phyloP scores from a whole-genome alignment of 2,888 invertebrate species.

The Neelides folsomi region DNA sequence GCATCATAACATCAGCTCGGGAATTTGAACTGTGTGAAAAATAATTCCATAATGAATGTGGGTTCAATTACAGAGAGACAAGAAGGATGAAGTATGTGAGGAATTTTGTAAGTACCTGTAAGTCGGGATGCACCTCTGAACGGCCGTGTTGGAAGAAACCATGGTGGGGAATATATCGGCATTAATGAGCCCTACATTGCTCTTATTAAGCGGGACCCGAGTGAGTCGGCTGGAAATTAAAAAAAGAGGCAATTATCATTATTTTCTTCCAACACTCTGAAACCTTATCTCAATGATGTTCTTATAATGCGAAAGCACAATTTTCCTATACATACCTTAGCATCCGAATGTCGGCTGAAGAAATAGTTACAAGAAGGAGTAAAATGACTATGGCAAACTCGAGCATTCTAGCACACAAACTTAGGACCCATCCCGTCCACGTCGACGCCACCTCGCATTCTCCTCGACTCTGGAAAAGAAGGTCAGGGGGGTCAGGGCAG shows the following conservation, averaged over 20 bases:
- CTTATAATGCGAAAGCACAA: neutral
- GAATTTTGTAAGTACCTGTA: slow-evolving; percentile 24
- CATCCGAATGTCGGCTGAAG: slow-evolving; percentile 34
- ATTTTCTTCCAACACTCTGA: too few species aligned
- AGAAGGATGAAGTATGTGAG: neutral
- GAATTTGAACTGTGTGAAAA: slow-evolving; percentile 29
- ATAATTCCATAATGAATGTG: neutral
- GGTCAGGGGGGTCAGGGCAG: neutral
- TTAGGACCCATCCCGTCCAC: slow-evolving; percentile 34
- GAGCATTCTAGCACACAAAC: slow-evolving; percentile 34
- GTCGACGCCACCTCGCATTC: slow-evolving; percentile 32
- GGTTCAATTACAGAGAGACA: neutral
- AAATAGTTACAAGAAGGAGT: slow-evolving; percentile 34
- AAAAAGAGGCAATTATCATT: neutral
- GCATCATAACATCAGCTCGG: slow-evolving; percentile 34
- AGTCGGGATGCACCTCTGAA: slow-evolving; percentile 34
- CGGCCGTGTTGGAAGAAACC: slow-evolving; percentile 33
- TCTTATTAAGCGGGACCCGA: slow-evolving; percentile 33
- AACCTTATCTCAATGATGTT: too few species aligned
- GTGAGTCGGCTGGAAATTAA: slow-evolving; percentile 30
- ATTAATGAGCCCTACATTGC: slow-evolving; percentile 34
- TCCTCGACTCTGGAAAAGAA: slow-evolving; percentile 27
- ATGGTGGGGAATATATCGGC: slow-evolving; percentile 34
- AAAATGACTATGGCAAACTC: slow-evolving; percentile 35
- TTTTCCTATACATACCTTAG: slow-evolving; percentile 24